Percentiles rank a stretch among this genome's conserved stretches.
These are phyloP conservation scores for Himantopus leucocephalus DNA, from an alignment of 2,113 vertebrate species.

Conservation along the genomic window DNA sequence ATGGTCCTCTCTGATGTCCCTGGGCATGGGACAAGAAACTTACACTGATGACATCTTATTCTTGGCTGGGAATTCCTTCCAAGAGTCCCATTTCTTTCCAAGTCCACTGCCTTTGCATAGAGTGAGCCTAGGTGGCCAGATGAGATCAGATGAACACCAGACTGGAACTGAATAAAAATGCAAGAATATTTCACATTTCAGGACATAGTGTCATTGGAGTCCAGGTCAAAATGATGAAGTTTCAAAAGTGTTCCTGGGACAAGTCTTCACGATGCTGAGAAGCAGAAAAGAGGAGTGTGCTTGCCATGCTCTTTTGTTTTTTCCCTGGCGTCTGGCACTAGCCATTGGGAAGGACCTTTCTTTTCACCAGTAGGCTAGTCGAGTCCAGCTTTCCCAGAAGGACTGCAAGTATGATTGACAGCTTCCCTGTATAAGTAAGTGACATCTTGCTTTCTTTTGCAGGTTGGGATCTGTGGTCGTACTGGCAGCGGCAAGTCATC, in stretches of 20 bases:
- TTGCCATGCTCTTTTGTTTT: neutral
- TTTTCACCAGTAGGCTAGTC: neutral
- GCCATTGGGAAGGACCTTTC: neutral
- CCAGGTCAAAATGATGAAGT: neutral
- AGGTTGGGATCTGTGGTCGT: slow-evolving; percentile 97
- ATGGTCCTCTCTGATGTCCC: neutral
- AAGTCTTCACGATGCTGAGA: neutral
- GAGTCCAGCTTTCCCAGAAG: neutral
- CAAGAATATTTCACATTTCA: neutral
- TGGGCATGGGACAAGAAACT: neutral
- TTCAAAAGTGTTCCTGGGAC: neutral
- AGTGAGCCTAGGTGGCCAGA: neutral
- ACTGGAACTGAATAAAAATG: neutral
- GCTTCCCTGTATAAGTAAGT: neutral
- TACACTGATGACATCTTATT: neutral
- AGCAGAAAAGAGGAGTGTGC: neutral
- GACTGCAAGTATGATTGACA: neutral
- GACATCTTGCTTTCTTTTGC: neutral
- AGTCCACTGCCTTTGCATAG: neutral
- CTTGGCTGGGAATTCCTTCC: neutral
- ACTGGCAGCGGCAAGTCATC: slow-evolving; percentile 98
- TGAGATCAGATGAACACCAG: neutral
- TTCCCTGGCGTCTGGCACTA: neutral
- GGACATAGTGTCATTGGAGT: neutral
- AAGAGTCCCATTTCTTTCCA: neutral